Evolutionary conservation across 1,140 invertebrate species (phyloP).

Genomic region (Leptopilina clavipes): DNA sequence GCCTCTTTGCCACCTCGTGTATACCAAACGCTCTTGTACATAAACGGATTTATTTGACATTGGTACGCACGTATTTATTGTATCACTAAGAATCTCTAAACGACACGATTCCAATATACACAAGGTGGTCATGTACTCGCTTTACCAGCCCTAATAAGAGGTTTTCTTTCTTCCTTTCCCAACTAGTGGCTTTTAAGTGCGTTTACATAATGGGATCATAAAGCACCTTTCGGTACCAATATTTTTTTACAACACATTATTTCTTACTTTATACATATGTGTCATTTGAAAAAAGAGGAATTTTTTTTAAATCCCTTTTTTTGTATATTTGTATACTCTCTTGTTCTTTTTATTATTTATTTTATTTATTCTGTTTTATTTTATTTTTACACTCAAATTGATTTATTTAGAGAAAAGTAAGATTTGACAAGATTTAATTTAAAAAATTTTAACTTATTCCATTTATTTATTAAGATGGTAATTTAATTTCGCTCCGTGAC

Average conservation of each 20-base stretch:
- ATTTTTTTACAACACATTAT: not conserved
- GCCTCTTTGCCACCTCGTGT: conserved; percentile 21
- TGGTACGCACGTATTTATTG: conserved; percentile 34
- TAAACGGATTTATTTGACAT: conserved; percentile 33
- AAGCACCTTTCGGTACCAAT: conserved; percentile 36
- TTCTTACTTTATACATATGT: not conserved
- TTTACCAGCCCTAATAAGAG: conserved; percentile 35
- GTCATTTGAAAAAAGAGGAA: not conserved
- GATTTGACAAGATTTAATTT: too few species aligned
- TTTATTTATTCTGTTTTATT: too few species aligned
- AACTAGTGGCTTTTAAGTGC: conserved; percentile 35
- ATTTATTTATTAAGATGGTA: too few species aligned
- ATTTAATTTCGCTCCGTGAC: too few species aligned
- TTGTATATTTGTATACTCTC: not conserved
- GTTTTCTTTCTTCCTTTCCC: conserved; percentile 2
- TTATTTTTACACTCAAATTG: too few species aligned
- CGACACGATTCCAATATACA: conserved; percentile 25
- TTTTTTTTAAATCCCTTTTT: too few species aligned
- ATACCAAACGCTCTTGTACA: conserved; percentile 25
- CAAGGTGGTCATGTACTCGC: conserved; percentile 34
- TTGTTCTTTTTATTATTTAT: not conserved
- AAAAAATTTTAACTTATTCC: too few species aligned
- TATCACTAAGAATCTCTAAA: conserved; percentile 34
- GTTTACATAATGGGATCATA: conserved; percentile 55
- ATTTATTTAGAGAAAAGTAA: too few species aligned